Evolutionary conservation across 2,113 vertebrate species (phyloP).

Genomic region (Platysternon megacephalum): DNA sequence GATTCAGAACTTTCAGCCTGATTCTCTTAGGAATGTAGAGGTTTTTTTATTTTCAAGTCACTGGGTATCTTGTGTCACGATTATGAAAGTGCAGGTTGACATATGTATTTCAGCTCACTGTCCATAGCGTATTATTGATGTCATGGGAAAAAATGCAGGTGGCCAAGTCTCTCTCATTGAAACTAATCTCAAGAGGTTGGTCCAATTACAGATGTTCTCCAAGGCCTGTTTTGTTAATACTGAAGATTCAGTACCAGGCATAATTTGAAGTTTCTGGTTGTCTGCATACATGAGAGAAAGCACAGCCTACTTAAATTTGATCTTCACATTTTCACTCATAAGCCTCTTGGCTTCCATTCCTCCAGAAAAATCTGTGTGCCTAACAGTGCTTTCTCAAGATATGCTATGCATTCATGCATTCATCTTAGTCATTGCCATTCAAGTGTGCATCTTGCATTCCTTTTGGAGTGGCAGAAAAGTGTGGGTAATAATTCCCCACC

Average conservation of each 20-base stretch:
- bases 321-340: constrained; percentile 22
- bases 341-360: neutral
- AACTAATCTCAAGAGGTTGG: neutral
- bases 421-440: constrained; percentile 6
- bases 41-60: constrained; percentile 44
- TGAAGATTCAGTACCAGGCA: neutral
- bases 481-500: neutral
- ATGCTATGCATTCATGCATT: constrained; percentile 4
- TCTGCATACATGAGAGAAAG: neutral
- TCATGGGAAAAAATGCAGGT: constrained; percentile 39
- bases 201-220: constrained; percentile 13
- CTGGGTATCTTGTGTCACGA: constrained; percentile 49
- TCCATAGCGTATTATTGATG: constrained; percentile 1
- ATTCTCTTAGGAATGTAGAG: constrained; percentile 28
- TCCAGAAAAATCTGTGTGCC: neutral
- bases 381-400: constrained; percentile 27
- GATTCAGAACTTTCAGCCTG: constrained; percentile 6
- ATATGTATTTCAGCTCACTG: constrained; percentile 27
- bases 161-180: neutral
- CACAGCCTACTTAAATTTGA: neutral
- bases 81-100: constrained; percentile 49
- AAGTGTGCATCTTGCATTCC: constrained; percentile 15
- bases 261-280: neutral
- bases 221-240: neutral
- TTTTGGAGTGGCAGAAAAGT: neutral